Evolutionary conservation across 2,113 vertebrate genomes (phyloP), one percentile per base, ranked within the genome.

Genomic region (Brachyistius frenatus): DNA sequence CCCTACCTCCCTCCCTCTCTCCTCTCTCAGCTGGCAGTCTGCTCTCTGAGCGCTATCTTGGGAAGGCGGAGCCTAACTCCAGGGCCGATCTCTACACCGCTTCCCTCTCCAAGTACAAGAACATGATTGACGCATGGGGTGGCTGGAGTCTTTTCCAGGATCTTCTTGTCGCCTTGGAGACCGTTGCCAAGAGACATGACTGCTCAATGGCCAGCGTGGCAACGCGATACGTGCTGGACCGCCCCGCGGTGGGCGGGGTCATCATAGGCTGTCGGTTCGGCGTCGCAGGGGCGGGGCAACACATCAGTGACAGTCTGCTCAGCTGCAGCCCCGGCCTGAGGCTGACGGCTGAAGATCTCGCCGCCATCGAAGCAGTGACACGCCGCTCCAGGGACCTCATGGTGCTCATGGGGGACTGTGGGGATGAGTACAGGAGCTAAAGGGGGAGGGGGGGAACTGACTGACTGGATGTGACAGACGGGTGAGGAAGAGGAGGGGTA

Each of bases 41-140:
- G 4, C 82, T 90, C 32, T 76, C 83, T 7, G 76, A 89, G 62
- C 39, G 44, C 2, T 87, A 81, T 78, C 69, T 90, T 2, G 64
- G 73, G 8, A 78, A 71, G 71, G 56, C 54, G 2, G 91, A 88
- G 68, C 88, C 85, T 1, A 71, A 35, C 9, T 73, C 71, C 31
- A 55, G 47, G 74, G 67, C 41, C 15, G 86, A 90, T 55, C 80
- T 91, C 57, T 33, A 76, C 86, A 92, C 86, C 1, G 83, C 86
- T 31, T 91, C 86, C 30, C 84, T 92, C 47, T 88, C 83, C 2
- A 93, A 91, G 81, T 91, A 90, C 81, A 87, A 91, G 78, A 89
- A 87, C 33, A 66, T 90, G 83, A 78, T 92, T 5, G 54, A 89
- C 64, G 31, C 74, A 11, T 93, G 83, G 88, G 84, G 86, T 0